These are phyloP conservation scores for Myripristis murdjan DNA, from an alignment of 2,797 vertebrate species.

Conservation along the genomic window DNA sequence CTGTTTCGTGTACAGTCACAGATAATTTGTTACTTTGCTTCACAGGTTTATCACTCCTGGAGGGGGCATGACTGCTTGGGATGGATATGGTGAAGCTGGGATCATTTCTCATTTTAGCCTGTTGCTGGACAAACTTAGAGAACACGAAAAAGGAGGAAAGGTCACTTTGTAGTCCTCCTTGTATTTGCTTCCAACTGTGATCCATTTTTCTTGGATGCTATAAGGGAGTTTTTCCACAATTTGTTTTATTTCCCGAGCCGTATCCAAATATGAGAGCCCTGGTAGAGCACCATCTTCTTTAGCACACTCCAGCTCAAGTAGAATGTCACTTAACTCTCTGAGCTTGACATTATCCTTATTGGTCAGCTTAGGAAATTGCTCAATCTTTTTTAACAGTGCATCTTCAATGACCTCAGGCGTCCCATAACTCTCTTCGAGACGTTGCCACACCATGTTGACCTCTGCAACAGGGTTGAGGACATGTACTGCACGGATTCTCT, in stretches of 20 bases:
- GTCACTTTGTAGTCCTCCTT: slow-evolving; percentile 9
- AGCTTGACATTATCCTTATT: slow-evolving; percentile 7
- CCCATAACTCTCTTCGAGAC: slow-evolving; percentile 22
- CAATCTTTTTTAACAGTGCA: slow-evolving; percentile 27
- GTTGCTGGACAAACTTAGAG: no score
- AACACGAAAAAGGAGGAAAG: no score
- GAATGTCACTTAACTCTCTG: slow-evolving; percentile 9
- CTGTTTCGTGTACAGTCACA: no score
- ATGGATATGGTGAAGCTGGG: no score
- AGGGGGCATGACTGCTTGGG: no score
- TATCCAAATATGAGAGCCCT: slow-evolving; percentile 8
- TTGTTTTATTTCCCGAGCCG: slow-evolving; percentile 2
- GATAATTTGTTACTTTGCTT: no score
- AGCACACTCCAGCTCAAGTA: slow-evolving; percentile 17
- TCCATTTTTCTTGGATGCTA: slow-evolving; percentile 16
- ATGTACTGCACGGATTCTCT: slow-evolving; percentile 12
- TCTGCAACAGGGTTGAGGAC: slow-evolving; percentile 15
- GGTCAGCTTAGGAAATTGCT: slow-evolving; percentile 10
- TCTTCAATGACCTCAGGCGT: slow-evolving; percentile 9
- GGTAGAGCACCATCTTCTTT: slow-evolving; percentile 7
- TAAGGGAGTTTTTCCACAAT: slow-evolving; percentile 20
- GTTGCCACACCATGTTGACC: slow-evolving; percentile 6
- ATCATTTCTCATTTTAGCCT: slow-evolving; percentile 7
- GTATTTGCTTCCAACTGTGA: background rate
- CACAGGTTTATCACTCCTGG: no score